Percentiles rank a stretch among this genome's conserved stretches.
phyloP scores from a whole-genome alignment of 2,113 vertebrate genomes.

The Piaya cayana region DNA sequence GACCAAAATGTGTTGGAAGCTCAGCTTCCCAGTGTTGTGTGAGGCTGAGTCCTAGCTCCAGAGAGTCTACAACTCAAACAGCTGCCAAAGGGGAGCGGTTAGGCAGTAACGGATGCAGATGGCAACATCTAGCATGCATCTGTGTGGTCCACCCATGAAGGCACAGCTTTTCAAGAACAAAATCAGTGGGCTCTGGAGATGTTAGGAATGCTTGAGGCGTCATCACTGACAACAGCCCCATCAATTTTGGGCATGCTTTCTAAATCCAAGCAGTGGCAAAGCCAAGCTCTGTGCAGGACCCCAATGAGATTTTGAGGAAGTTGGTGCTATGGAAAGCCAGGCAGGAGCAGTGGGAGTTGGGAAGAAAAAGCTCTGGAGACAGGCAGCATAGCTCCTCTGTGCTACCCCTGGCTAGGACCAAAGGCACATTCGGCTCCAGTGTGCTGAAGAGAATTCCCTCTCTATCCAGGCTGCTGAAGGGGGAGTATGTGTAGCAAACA shows the following conservation, averaged over 20 bases:
- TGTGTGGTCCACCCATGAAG: not conserved
- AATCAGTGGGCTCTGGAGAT: not conserved
- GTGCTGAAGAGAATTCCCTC: not conserved
- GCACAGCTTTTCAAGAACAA: not conserved
- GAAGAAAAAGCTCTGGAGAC: not conserved
- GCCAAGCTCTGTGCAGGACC: not conserved
- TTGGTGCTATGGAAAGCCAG: not conserved
- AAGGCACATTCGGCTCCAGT: not conserved
- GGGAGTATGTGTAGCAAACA: not conserved
- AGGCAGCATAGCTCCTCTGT: not conserved
- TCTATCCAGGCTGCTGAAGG: not conserved
- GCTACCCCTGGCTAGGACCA: no score
- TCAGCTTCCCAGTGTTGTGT: not conserved
- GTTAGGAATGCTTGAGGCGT: not conserved
- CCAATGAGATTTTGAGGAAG: not conserved
- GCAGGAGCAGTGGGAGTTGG: not conserved
- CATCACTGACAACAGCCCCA: not conserved
- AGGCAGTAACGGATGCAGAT: accelerated
- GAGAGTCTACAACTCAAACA: not conserved
- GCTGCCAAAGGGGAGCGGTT: accelerated
- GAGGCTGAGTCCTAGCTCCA: not conserved
- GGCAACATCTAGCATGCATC: accelerated
- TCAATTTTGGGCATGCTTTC: not conserved
- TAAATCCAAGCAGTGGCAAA: not conserved
- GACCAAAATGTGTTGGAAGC: not conserved